A percentile compares a stretch with the other conserved stretches of the same genome.
Conservation (phyloP, 2,113 vertebrate species). For the Bujurquina vittata region DNA sequence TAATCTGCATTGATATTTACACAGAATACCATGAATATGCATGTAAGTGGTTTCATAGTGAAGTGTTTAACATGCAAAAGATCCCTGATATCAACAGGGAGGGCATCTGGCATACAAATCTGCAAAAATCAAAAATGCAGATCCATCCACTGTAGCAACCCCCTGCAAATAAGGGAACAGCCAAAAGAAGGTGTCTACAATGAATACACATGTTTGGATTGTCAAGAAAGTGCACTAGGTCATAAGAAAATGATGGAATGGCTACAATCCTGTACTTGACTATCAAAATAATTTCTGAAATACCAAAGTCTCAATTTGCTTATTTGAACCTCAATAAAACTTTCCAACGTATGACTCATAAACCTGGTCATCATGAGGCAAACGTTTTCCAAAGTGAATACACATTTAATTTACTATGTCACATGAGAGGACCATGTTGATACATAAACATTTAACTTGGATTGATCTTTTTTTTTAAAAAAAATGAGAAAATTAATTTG, state of each 20-base stretch:
- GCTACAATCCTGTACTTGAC: neutral
- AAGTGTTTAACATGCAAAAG: neutral
- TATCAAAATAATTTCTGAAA: neutral
- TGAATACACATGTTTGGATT: neutral
- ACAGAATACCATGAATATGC: neutral
- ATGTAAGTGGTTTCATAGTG: too few relatives aligned
- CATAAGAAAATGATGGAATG: neutral
- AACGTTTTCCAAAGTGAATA: neutral
- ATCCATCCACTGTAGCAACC: neutral
- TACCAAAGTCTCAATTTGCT: neutral
- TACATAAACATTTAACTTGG: neutral
- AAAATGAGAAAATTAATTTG: neutral
- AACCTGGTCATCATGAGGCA: neutral
- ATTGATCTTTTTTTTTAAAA: neutral
- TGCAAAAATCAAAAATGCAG: neutral
- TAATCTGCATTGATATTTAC: neutral
- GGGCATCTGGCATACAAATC: neutral
- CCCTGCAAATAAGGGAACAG: neutral
- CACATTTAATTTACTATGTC: neutral
- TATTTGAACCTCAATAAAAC: neutral
- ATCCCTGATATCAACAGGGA: neutral
- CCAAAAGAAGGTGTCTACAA: neutral
- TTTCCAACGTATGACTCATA: neutral
- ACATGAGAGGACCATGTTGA: neutral
- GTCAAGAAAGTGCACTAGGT: neutral